Percentiles rank a stretch among this genome's conserved stretches.
These are phyloP conservation scores for Thera obeliscata DNA, from an alignment of 2,888 invertebrate genomes.

Conservation along the genomic window DNA sequence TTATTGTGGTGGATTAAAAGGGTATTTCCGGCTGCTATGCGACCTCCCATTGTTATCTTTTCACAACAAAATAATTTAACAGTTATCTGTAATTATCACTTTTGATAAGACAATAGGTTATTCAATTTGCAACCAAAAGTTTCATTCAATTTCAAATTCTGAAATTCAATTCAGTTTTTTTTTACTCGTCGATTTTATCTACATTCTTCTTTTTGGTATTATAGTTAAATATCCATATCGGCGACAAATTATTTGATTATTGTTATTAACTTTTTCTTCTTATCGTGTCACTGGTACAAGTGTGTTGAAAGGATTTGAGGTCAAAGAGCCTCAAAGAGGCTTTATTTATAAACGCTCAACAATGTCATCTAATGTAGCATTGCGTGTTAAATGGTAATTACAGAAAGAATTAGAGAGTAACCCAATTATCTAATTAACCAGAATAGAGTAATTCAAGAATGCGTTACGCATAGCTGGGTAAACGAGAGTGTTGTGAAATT, in stretches of 20 bases:
- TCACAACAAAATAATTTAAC: slow-evolving; percentile 4
- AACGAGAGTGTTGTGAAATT: slow-evolving; percentile 35
- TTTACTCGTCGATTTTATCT: no score
- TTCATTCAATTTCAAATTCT: no score
- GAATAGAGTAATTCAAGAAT: slow-evolving; percentile 28
- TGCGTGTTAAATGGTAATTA: slow-evolving; percentile 25
- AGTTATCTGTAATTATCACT: not conserved
- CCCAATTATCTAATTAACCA: slow-evolving; percentile 36
- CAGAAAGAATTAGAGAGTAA: slow-evolving; percentile 38
- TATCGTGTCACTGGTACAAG: no score
- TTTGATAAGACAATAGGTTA: not conserved
- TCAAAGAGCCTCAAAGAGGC: no score
- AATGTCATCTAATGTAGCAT: slow-evolving; percentile 1
- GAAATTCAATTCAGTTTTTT: no score
- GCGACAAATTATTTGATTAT: no score
- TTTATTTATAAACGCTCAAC: no score
- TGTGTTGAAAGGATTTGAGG: no score
- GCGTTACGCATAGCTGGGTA: slow-evolving; percentile 35
- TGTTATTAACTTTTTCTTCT: no score
- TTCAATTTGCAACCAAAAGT: not conserved
- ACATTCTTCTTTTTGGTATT: no score
- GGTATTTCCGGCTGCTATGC: slow-evolving; percentile 48
- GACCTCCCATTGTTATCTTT: slow-evolving; percentile 49
- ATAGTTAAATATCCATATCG: no score
- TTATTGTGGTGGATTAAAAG: slow-evolving; percentile 58